phyloP scores from a whole-genome alignment of 2,888 invertebrate genomes.

The Lumbricus terrestris region DNA sequence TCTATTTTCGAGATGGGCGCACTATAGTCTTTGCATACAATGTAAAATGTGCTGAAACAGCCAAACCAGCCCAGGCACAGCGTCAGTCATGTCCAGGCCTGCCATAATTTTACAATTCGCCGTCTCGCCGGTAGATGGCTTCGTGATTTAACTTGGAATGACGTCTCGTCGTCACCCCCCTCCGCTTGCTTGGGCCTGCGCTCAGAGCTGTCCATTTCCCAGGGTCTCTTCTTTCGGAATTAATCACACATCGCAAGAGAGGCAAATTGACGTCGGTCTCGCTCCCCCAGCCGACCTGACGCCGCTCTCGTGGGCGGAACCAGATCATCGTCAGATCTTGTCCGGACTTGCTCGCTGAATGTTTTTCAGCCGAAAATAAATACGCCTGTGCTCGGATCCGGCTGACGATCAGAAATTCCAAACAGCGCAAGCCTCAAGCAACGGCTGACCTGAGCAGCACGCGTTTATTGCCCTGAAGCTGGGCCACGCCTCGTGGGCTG shows the following conservation, averaged over 20 bases:
- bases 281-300: neutral
- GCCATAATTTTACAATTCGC: neutral
- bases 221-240: constrained; percentile 3
- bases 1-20: neutral
- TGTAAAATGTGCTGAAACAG: constrained; percentile 3
- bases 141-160: neutral
- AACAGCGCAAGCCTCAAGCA: neutral
- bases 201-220: neutral
- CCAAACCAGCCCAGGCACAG: neutral
- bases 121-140: neutral
- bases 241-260: neutral
- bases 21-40: no score
- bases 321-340: neutral
- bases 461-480: no score
- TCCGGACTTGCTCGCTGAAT: neutral
- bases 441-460: neutral
- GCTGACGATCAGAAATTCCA: neutral
- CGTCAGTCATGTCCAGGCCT: neutral
- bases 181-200: neutral
- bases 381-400: neutral
- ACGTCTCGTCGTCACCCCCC: neutral
- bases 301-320: neutral
- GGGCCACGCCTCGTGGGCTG: neutral
- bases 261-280: constrained; percentile 3
- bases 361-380: neutral